These are phyloP conservation scores for Fregata magnificens DNA, from an alignment of 2,113 vertebrate genomes.

Conservation along the genomic window DNA sequence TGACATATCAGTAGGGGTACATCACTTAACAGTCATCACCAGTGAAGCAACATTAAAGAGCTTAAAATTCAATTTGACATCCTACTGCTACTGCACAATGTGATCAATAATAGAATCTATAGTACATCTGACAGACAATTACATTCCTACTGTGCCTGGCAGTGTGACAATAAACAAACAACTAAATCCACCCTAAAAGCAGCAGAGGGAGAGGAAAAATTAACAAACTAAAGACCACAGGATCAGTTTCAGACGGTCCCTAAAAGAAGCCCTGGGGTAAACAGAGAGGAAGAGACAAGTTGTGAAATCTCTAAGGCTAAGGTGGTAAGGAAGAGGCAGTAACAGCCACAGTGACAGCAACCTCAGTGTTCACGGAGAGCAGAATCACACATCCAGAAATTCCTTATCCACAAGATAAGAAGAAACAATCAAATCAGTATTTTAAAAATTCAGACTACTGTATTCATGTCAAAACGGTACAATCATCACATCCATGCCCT, in stretches of 20 bases:
- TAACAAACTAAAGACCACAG: not conserved
- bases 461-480: not conserved
- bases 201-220: not conserved
- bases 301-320: not conserved
- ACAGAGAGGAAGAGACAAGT: not conserved
- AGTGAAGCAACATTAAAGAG: not conserved
- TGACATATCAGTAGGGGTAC: not conserved
- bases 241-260: constrained; percentile 7
- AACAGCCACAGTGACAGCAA: not conserved
- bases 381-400: not conserved
- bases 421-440: not conserved
- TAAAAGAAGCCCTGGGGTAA: not conserved
- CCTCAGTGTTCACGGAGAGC: not conserved
- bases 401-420: not conserved
- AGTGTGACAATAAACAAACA: not conserved
- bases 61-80: not conserved
- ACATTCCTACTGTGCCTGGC: not conserved
- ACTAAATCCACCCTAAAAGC: not conserved
- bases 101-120: constrained; percentile 1
- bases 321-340: not conserved
- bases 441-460: not conserved
- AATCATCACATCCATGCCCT: not conserved
- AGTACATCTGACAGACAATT: not conserved
- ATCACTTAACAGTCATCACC: not conserved
- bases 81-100: not conserved